Base-by-base conservation (phyloP, 64 coral and sea anemone species). In the Montipora sp. region DNA sequence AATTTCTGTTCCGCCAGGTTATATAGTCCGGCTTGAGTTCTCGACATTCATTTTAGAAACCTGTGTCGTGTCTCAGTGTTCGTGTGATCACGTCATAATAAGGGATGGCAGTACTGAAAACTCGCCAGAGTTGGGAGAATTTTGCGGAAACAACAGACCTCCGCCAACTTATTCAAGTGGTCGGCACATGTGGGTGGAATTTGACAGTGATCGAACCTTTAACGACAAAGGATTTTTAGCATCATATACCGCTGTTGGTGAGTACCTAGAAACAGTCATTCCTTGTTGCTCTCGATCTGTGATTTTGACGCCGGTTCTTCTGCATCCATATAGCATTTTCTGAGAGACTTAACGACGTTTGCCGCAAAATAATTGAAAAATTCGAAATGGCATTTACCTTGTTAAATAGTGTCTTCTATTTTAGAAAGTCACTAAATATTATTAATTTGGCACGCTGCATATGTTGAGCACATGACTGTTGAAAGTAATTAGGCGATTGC, bases 71-170 rank as follows among this genome's bases (percentile, higher is more conserved):
- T 36, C 90, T 6, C n/a, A n/a, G n/a, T 92, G 90, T n/a, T 46
- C 60, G 14, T 92, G 90, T 83, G 91, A 93, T 63, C 78, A 88
- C 68, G 74, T 88, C 23, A 65, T 78, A 61, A 18, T 93, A 55
- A 80, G 91, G 44, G 83, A 93, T 73, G 91, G 91, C 2, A 78
- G 59, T 20, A 16, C 21, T 23, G 72, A 16, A 75, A 87, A 48
- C 53, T 67, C 83, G 3, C 9, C 21, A 13, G 5, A 15, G 13
- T 68, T 93, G 22, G 75, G 74, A 55, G 45, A 69, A 57, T 80
- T 60, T 53, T 93, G 91, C 70, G 84, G 83, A 0, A 5, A 18
- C 9, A 47, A 69, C 7, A 57, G 18, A 20, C 91, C 91, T 15
- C 3, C 66, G 0, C 43, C 67, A 8, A 49, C 79, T 0, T 65